Percentiles rank a stretch among this genome's conserved stretches.
Evolutionary conservation across 2,888 invertebrate genomes (phyloP).

Genomic region (Pelosia muscerda): DNA sequence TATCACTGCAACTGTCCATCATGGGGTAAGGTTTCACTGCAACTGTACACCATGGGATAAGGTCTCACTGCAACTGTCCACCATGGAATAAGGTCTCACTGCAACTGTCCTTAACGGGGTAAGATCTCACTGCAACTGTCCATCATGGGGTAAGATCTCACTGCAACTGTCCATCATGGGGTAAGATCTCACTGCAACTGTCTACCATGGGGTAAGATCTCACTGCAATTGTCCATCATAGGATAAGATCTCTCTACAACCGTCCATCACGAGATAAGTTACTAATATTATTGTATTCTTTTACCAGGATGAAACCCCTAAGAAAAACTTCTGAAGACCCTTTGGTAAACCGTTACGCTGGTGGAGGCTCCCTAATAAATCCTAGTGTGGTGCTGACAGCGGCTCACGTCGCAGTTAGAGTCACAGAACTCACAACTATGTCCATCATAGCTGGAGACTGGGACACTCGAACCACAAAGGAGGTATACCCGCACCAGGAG

Average conservation of each 20-base stretch:
- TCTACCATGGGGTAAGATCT: no score
- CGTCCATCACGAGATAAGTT: no score
- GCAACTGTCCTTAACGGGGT: no score
- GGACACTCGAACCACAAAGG: constrained; percentile 92
- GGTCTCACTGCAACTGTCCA: no score
- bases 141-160: constrained; percentile 80
- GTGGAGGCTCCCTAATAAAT: constrained; percentile 93
- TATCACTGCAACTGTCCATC: constrained; percentile 81
- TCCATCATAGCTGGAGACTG: constrained; percentile 92
- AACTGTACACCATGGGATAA: no score
- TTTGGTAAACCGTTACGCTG: constrained; percentile 87
- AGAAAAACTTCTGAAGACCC: constrained; percentile 74
- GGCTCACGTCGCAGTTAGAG: constrained; percentile 86
- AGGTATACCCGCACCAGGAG: constrained; percentile 91
- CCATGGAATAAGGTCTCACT: constrained; percentile 79
- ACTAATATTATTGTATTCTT: not conserved
- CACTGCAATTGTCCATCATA: constrained; percentile 90
- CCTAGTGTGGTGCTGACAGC: constrained; percentile 92
- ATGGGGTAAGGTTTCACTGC: constrained; percentile 71
- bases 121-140: no score
- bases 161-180: constrained; percentile 86
- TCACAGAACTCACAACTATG: constrained; percentile 15
- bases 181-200: constrained; percentile 53
- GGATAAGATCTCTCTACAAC: constrained; percentile 60
- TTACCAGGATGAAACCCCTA: constrained; percentile 72